Evolutionary conservation across 1,140 invertebrate genomes (phyloP).

Genomic region (Pseudomyrmex sp.): DNA sequence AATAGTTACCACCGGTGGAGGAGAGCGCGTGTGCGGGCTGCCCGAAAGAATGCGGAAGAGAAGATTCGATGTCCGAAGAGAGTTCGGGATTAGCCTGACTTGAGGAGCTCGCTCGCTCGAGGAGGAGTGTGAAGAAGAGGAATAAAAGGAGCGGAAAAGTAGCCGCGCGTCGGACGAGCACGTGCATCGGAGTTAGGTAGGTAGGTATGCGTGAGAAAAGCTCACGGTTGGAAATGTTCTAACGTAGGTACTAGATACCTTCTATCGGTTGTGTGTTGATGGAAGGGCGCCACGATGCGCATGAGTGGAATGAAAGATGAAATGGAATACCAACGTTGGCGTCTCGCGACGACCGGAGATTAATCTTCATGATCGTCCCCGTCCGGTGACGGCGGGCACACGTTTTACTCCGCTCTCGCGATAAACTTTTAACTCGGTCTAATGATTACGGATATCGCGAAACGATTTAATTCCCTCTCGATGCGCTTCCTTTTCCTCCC

Average conservation of each 20-base stretch:
- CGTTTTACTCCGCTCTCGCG: conserved; percentile 30
- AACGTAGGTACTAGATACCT: neutral
- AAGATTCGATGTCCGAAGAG: conserved; percentile 35
- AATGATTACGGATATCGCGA: conserved; percentile 27
- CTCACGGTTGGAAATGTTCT: conserved; percentile 23
- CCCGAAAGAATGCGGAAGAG: conserved; percentile 70
- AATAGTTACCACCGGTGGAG: neutral
- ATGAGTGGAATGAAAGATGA: conserved; percentile 64
- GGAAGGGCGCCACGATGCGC: conserved; percentile 20
- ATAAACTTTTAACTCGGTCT: conserved; percentile 18
- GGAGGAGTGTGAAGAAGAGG: conserved; percentile 6
- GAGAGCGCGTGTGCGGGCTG: conserved; percentile 34
- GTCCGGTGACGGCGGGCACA: conserved; percentile 7
- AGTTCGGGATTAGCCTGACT: conserved; percentile 44
- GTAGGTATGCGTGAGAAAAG: conserved; percentile 62
- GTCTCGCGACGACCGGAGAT: conserved; percentile 60
- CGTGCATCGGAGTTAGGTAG: conserved; percentile 40
- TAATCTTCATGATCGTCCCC: conserved; percentile 68
- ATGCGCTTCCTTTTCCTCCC: neutral
- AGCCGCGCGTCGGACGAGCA: conserved; percentile 31
- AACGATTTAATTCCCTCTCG: conserved; percentile 15
- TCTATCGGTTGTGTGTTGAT: conserved; percentile 28
- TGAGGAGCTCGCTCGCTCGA: conserved; percentile 5
- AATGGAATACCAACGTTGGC: conserved; percentile 47
- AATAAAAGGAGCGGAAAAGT: conserved; percentile 33